Percentiles rank a stretch among this genome's conserved stretches.
Evolutionary conservation across 2,888 invertebrate genomes (phyloP).

Genomic region (Listrodromus nycthemerus): DNA sequence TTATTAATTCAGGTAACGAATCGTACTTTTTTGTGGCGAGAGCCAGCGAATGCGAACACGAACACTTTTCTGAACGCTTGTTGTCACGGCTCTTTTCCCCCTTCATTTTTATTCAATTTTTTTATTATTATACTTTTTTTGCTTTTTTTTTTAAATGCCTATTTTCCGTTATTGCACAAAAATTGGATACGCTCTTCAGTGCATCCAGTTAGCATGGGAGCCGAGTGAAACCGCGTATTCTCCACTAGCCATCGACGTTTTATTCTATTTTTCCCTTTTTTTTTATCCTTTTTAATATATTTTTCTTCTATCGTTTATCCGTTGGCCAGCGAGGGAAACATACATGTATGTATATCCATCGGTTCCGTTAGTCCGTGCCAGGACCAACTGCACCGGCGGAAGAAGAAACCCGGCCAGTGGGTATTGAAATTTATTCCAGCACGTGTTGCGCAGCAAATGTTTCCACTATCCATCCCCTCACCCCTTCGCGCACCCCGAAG

Average conservation of each 20-base stretch:
- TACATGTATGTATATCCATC: conserved; percentile 38
- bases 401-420: conserved; percentile 1
- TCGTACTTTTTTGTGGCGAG: background rate
- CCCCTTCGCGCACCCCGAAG: background rate
- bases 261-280: background rate
- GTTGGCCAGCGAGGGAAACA: conserved; percentile 9
- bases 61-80: conserved; percentile 22
- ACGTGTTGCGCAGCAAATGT: conserved; percentile 57
- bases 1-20: conserved; percentile 17
- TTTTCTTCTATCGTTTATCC: conserved; percentile 31
- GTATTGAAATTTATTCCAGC: conserved; percentile 60
- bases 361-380: conserved; percentile 39
- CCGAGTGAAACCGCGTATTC: conserved; percentile 27
- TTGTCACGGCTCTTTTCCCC: conserved; percentile 9
- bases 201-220: conserved; percentile 41
- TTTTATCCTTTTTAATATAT: conserved; percentile 11
- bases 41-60: background rate
- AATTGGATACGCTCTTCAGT: conserved; percentile 30
- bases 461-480: background rate
- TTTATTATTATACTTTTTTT: background rate
- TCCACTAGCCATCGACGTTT: conserved; percentile 53
- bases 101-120: background rate
- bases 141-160: conserved; percentile 13
- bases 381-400: conserved; percentile 10
- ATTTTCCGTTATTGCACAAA: conserved; percentile 1